These are phyloP conservation scores for Esox niger DNA, from an alignment of 2,113 vertebrate species.

Conservation along the genomic window DNA sequence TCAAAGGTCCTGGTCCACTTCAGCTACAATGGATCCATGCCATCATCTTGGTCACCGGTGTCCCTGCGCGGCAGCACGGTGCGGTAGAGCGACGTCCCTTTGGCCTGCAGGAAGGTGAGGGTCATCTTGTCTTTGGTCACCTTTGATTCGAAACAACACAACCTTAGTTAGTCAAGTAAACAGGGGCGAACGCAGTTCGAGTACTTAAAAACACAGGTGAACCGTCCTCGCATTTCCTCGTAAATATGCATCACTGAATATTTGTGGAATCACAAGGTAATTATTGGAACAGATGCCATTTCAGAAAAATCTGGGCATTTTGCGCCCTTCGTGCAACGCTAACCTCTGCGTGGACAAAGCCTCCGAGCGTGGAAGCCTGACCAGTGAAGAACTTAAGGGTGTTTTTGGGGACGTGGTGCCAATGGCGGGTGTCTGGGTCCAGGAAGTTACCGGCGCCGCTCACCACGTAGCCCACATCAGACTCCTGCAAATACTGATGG, in stretches of 20 bases:
- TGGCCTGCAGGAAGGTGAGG: constrained; percentile 80
- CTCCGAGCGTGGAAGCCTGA: constrained; percentile 73
- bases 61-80: constrained; percentile 71
- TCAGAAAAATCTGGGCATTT: too few relatives aligned
- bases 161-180: too few relatives aligned
- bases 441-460: constrained; percentile 91
- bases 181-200: too few relatives aligned
- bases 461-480: constrained; percentile 80
- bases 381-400: constrained; percentile 85
- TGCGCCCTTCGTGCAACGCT: too few relatives aligned
- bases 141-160: too few relatives aligned
- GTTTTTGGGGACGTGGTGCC: constrained; percentile 71
- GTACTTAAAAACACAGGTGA: too few relatives aligned
- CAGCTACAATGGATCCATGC: neutral
- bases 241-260: too few relatives aligned
- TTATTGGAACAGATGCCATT: too few relatives aligned
- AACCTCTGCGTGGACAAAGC: constrained; percentile 81
- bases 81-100: constrained; percentile 83
- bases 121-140: constrained; percentile 72
- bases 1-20: too few relatives aligned
- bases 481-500: constrained; percentile 78
- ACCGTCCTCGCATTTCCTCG: too few relatives aligned
- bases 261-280: too few relatives aligned
- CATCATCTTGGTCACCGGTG: neutral
- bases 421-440: constrained; percentile 76